phyloP scores from a whole-genome alignment of 2,113 vertebrate species.

The Indri indri region DNA sequence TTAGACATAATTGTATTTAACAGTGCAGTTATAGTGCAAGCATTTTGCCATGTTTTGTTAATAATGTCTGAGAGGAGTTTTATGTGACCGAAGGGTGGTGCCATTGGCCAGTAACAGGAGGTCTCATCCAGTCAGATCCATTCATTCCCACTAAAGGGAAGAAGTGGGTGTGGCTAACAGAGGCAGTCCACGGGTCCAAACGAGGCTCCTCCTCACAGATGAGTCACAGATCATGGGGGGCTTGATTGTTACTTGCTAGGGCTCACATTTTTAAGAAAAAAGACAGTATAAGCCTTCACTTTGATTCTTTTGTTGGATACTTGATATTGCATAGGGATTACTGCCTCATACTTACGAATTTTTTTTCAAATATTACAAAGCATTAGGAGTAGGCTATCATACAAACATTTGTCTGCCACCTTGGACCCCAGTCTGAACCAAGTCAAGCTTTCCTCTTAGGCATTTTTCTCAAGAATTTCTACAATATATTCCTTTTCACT shows the following conservation, averaged over 20 bases:
- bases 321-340: not conserved
- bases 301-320: not conserved
- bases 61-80: not conserved
- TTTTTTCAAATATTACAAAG: not conserved
- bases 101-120: not conserved
- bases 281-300: not conserved
- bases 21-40: not conserved
- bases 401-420: not conserved
- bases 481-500: not conserved
- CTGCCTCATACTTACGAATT: not conserved
- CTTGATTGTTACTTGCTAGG: accelerated
- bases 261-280: not conserved
- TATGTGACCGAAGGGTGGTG: not conserved
- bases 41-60: not conserved
- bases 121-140: not conserved
- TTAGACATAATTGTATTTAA: not conserved
- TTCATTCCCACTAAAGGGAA: not conserved
- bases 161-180: not conserved
- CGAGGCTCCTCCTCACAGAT: not conserved
- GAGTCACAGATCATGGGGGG: not conserved
- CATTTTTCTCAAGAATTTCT: not conserved
- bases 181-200: not conserved
- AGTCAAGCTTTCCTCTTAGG: not conserved
- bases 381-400: not conserved
- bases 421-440: not conserved